Conservation (phyloP, 2,113 vertebrate species). For the Cercocebus atys region DNA sequence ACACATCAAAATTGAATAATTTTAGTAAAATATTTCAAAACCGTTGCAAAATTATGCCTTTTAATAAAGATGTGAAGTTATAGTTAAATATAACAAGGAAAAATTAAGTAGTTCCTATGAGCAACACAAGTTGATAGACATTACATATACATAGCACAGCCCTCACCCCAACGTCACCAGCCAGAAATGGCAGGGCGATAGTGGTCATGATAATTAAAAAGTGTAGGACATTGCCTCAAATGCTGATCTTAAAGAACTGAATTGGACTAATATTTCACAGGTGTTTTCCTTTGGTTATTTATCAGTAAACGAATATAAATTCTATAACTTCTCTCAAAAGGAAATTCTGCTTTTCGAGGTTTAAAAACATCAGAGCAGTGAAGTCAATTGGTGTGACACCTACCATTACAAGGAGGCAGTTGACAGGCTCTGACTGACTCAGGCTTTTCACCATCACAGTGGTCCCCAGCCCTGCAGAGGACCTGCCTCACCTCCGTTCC, state of each 20-base stretch:
- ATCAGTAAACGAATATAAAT: background rate
- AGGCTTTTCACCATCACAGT: slow-evolving; percentile 91
- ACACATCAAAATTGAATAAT: background rate
- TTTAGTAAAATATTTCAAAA: background rate
- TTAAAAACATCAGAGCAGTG: fast-evolving
- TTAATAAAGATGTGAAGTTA: background rate
- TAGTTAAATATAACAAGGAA: background rate
- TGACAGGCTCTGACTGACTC: slow-evolving; percentile 87
- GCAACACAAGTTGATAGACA: background rate
- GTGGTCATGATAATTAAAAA: fast-evolving
- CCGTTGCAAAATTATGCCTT: background rate
- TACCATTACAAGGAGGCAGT: slow-evolving; percentile 90
- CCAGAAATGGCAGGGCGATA: fast-evolving
- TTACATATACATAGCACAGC: fast-evolving
- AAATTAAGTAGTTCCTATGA: background rate
- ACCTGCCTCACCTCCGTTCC: slow-evolving; percentile 90
- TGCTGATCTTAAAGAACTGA: background rate
- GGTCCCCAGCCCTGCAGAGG: slow-evolving; percentile 90
- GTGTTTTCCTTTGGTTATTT: background rate
- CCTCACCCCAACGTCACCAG: too few species aligned
- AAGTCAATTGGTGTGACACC: background rate
- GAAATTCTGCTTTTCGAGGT: background rate
- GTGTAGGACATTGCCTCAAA: background rate
- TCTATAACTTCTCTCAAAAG: background rate
- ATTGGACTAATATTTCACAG: background rate